Percentiles rank a stretch among this genome's conserved stretches.
Evolutionary conservation across 2,113 vertebrate species (phyloP).

Genomic region (Phrynosoma blainvillii): DNA sequence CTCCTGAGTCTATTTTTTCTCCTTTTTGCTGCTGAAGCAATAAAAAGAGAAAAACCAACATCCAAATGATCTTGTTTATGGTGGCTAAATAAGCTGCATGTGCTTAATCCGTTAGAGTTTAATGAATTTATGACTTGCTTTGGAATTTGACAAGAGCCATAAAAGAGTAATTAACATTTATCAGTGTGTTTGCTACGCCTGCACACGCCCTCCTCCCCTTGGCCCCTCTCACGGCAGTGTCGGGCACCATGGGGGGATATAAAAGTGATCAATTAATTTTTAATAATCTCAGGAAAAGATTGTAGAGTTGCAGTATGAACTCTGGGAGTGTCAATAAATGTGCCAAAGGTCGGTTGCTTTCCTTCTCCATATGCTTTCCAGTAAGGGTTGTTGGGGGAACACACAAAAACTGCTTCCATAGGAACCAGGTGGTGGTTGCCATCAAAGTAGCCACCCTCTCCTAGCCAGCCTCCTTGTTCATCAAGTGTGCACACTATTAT

Average conservation of each 20-base stretch:
- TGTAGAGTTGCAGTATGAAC: slow-evolving; percentile 71
- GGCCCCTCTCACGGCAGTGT: slow-evolving; percentile 61
- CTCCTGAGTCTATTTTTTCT: slow-evolving; percentile 56
- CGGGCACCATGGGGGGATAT: slow-evolving; percentile 70
- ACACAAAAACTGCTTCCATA: not conserved
- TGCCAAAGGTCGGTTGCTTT: slow-evolving; percentile 64
- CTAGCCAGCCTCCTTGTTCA: not conserved
- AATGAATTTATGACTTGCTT: slow-evolving; percentile 86
- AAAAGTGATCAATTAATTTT: slow-evolving; percentile 79
- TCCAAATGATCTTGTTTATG: slow-evolving; percentile 87
- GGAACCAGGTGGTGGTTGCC: not conserved
- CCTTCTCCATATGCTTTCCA: slow-evolving; percentile 18
- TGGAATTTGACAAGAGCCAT: slow-evolving; percentile 86
- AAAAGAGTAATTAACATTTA: slow-evolving; percentile 83
- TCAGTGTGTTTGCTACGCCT: slow-evolving; percentile 75
- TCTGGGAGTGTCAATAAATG: slow-evolving; percentile 71
- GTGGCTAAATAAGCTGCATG: slow-evolving; percentile 83
- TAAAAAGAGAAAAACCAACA: slow-evolving; percentile 85
- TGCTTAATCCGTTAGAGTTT: slow-evolving; percentile 83
- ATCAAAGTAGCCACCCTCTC: not conserved
- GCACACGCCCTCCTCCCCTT: slow-evolving; percentile 58
- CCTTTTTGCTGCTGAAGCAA: slow-evolving; percentile 72
- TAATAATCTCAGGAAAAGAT: slow-evolving; percentile 74
- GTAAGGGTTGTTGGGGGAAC: not conserved
- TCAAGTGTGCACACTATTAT: not conserved